Evolutionary conservation across 1,140 invertebrate genomes (phyloP).

Genomic region (Drosophila pachea): DNA sequence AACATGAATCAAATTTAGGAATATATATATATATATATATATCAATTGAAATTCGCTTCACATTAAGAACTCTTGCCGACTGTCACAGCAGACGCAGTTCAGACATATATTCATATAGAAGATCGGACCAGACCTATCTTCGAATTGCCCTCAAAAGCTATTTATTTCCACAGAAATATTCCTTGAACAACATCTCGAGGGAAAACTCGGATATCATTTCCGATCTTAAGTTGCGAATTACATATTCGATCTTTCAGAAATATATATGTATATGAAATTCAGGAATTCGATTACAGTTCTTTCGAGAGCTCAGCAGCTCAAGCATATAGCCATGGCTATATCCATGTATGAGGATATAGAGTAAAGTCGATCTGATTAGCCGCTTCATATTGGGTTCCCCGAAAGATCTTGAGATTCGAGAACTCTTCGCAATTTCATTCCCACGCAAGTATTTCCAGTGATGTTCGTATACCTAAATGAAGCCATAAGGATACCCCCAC

Average conservation of each 20-base stretch:
- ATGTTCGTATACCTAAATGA: constrained; percentile 52
- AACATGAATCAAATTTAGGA: constrained; percentile 11
- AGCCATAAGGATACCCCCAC: constrained; percentile 34
- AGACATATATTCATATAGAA: neutral
- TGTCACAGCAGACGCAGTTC: constrained; percentile 13
- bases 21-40: constrained; percentile 24
- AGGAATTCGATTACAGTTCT: too few relatives aligned
- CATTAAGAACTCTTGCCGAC: constrained; percentile 31
- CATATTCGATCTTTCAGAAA: too few relatives aligned
- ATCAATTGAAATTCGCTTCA: constrained; percentile 38
- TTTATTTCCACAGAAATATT: too few relatives aligned
- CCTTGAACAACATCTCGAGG: too few relatives aligned
- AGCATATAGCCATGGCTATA: neutral
- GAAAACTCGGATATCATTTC: too few relatives aligned
- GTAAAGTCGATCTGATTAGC: too few relatives aligned
- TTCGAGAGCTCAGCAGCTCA: neutral
- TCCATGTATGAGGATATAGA: too few relatives aligned
- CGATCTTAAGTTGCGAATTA: too few relatives aligned
- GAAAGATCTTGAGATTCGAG: constrained; percentile 10
- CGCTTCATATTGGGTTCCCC: too few relatives aligned
- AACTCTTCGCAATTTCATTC: constrained; percentile 3
- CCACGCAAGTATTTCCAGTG: neutral
- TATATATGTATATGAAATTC: too few relatives aligned
- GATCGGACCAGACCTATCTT: too few relatives aligned
- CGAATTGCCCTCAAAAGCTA: too few relatives aligned